These are phyloP conservation scores for Ophthalmolycus amberensis DNA, from an alignment of 2,113 vertebrate species.

Conservation along the genomic window DNA sequence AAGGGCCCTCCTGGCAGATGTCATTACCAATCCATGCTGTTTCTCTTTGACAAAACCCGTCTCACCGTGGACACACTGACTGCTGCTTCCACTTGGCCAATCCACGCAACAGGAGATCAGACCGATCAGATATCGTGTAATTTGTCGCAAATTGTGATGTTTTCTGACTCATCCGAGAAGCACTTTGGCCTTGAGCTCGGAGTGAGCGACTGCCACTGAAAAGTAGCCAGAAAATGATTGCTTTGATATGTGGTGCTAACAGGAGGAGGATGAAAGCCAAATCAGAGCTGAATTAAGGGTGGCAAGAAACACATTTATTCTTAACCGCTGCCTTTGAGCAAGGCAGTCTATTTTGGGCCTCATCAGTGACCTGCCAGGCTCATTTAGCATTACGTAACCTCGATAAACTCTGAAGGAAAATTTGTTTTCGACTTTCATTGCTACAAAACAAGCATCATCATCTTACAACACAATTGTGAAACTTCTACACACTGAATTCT, in stretches of 20 bases:
- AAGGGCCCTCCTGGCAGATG: constrained; percentile 68
- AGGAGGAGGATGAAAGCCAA: constrained; percentile 61
- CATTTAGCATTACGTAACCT: constrained; percentile 40
- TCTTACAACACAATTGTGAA: constrained; percentile 27
- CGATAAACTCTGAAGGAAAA: constrained; percentile 8
- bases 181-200: constrained; percentile 52
- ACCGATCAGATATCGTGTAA: constrained; percentile 29
- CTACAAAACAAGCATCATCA: constrained; percentile 3
- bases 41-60: constrained; percentile 37
- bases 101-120: constrained; percentile 33
- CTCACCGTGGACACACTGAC: constrained; percentile 56
- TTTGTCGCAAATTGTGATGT: constrained; percentile 49
- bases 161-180: constrained; percentile 45
- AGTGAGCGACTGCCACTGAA: constrained; percentile 42
- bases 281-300: constrained; percentile 58
- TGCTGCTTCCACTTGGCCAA: constrained; percentile 55
- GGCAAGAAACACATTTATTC: constrained; percentile 65
- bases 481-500: not conserved
- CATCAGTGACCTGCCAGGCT: constrained; percentile 11
- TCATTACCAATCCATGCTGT: constrained; percentile 51
- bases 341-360: constrained; percentile 54
- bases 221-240: constrained; percentile 52
- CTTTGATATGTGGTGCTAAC: constrained; percentile 58
- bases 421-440: constrained; percentile 17
- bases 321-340: constrained; percentile 68